phyloP scores from a whole-genome alignment of 2,888 invertebrate species.

The Himalopsyche japonica region DNA sequence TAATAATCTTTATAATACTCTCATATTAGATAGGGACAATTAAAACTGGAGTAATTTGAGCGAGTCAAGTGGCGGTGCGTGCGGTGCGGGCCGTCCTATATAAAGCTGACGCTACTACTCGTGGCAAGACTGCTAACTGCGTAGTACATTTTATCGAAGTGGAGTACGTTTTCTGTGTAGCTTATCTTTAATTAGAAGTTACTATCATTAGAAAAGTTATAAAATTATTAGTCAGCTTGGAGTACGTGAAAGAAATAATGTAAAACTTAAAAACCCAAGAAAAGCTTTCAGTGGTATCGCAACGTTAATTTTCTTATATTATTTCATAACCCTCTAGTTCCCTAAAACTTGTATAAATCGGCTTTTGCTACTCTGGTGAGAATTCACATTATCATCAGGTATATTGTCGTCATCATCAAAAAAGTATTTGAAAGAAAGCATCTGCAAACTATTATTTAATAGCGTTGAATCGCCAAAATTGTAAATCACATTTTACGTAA shows the following conservation, averaged over 20 bases:
- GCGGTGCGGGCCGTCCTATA: not conserved
- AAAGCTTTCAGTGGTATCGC: no score
- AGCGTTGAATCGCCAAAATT: no score
- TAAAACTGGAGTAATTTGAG: constrained; percentile 17
- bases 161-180: not conserved
- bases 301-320: no score
- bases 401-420: no score
- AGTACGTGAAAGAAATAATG: not conserved
- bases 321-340: no score
- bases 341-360: no score
- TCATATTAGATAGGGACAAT: constrained; percentile 24
- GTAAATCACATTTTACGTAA: no score
- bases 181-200: not conserved
- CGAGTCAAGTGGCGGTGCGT: not conserved
- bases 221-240: not conserved
- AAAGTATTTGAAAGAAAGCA: no score
- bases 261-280: no score
- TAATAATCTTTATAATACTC: constrained; percentile 23
- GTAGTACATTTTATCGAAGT: not conserved
- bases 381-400: no score
- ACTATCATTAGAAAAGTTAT: not conserved
- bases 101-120: not conserved
- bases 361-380: no score
- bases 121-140: not conserved
- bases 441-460: no score